These are phyloP conservation scores for Drosophila lacertosa DNA, from an alignment of 1,140 invertebrate species.

Conservation along the genomic window DNA sequence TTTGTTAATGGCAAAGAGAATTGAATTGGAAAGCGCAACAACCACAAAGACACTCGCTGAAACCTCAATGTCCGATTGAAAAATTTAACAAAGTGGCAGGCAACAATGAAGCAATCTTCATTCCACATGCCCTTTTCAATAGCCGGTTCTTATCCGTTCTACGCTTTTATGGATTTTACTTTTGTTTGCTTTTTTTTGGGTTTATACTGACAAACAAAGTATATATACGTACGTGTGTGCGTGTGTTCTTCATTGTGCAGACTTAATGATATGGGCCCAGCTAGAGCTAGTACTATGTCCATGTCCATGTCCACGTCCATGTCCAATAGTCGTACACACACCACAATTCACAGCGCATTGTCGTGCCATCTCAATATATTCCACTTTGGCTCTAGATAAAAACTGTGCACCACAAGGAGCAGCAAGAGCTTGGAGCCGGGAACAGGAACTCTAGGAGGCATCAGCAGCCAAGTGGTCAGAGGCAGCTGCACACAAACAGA, in stretches of 20 bases:
- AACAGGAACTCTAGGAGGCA: conserved; percentile 10
- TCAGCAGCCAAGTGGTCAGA: conserved; percentile 62
- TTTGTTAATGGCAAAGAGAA: conserved; percentile 9
- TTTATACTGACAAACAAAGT: conserved; percentile 45
- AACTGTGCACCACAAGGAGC: conserved; percentile 5
- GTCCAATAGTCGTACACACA: conserved; percentile 15
- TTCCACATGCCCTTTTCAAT: conserved; percentile 11
- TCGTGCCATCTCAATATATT: conserved; percentile 61
- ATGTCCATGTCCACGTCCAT: conserved; percentile 25
- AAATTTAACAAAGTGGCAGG: conserved; percentile 60
- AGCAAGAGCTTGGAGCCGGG: neutral
- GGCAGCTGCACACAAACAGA: conserved; percentile 37
- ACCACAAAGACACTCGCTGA: conserved; percentile 38
- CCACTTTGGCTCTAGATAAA: conserved; percentile 55
- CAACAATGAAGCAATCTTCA: conserved; percentile 53
- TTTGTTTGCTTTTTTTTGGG: conserved; percentile 38
- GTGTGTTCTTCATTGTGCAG: conserved; percentile 49
- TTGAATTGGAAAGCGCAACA: conserved; percentile 32
- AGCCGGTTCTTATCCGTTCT: conserved; percentile 39
- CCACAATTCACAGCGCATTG: conserved; percentile 61
- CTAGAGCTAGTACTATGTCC: conserved; percentile 32
- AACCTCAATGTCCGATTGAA: conserved; percentile 44
- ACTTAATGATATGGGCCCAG: conserved; percentile 66
- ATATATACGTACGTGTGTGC: conserved; percentile 11
- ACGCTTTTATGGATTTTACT: conserved; percentile 47